Percentiles rank a stretch among this genome's conserved stretches.
phyloP scores from a whole-genome alignment of 2,797 vertebrate genomes.

The Etheostoma perlongum region DNA sequence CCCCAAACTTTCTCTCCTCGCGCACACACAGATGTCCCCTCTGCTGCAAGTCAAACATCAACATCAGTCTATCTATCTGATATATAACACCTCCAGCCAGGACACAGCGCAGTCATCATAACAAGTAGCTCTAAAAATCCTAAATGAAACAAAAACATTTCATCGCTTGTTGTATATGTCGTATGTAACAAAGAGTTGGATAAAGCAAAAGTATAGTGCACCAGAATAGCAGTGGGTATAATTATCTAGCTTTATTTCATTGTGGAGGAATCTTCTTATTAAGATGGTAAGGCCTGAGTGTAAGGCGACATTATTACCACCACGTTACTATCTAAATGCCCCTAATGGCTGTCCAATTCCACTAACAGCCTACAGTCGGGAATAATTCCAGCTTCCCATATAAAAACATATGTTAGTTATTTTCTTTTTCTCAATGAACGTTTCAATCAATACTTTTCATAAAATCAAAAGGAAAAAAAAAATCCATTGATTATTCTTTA shows the following conservation, averaged over 20 bases:
- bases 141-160: not conserved
- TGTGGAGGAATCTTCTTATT: not conserved
- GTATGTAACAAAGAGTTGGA: constrained; percentile 68
- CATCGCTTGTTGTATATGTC: constrained; percentile 15
- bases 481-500: not conserved
- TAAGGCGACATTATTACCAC: not conserved
- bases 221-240: not conserved
- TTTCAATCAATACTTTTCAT: not conserved
- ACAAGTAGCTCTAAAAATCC: not conserved
- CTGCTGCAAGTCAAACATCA: too few relatives aligned
- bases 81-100: too few relatives aligned
- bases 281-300: not conserved
- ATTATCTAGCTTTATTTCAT: not conserved
- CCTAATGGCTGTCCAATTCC: not conserved
- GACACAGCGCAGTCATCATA: too few relatives aligned
- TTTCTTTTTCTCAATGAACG: not conserved
- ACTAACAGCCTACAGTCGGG: not conserved
- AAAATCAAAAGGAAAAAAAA: not conserved
- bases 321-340: not conserved
- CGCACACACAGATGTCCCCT: too few relatives aligned
- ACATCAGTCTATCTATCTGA: too few relatives aligned
- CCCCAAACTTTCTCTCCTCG: too few relatives aligned
- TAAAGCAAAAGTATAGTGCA: constrained; percentile 2
- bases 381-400: not conserved
- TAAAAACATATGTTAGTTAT: constrained; percentile 12